Evolutionary conservation across 2,888 invertebrate genomes (phyloP), one percentile per base, ranked within the genome.

Genomic region (Ischnus inquisitorius): DNA sequence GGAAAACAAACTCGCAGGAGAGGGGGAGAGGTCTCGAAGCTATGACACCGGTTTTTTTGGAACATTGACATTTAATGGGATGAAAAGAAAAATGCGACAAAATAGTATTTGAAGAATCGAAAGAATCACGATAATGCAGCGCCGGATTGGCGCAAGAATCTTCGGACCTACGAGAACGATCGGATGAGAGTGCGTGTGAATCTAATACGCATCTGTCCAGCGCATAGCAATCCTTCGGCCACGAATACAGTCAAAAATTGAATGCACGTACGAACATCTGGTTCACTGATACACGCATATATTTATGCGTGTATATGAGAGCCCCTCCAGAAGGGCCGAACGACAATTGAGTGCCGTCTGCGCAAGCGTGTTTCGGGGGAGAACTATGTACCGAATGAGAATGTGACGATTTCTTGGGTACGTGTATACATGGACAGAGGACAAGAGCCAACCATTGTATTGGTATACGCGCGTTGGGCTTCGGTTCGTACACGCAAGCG

Each of bases 341-440:
- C 22, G 60, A 69, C 39, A 69, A 78, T 62, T 62, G 78, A 48
- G 69, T 60, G 48, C 62, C 62, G 69, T 69, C 62, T 69, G 78
- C 69, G 78, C 78, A 78, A 64, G 69, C 78, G 78, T 78, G 34
- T 54, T 19, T 54, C 69, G 19, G 39, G 39, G 64, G 10, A 64
- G 25, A 28, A 3, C 22, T 14, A 69, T 51, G 60, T 19, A 78
- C 28, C 39, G 51, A 16, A 68, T 28, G 77, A 57, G 77, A 28
- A 65, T 68, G 41, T 57, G 34, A 46, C 46, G 41, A 19, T 46
- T 67, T 41, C 22, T 57, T 57, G 43, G 57, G 39, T 28, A 43
- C 19, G 46, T 67, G 46, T 28, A 25, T 43, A 62, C 10, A 14
- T 6, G 14, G 12, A 22, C 25, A 28, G 10, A 25, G 51, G 14